Percentiles rank a stretch among this genome's conserved stretches.
Evolutionary conservation across 2,888 invertebrate genomes (phyloP).

Genomic region (Calameuta filiformis): DNA sequence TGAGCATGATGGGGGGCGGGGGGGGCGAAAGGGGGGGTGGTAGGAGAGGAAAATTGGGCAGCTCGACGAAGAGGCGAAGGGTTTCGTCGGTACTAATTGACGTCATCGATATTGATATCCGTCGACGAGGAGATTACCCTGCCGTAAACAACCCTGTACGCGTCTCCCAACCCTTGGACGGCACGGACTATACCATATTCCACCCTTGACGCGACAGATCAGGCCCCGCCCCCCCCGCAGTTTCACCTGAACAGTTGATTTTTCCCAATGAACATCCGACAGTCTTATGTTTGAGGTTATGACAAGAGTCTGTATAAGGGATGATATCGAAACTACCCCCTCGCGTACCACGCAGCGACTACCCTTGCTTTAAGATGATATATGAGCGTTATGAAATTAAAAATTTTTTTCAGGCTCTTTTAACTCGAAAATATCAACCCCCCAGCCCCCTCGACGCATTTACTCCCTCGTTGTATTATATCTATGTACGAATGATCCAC

Average conservation of each 20-base stretch:
- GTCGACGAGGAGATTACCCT: slow-evolving; percentile 65
- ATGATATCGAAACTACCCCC: background rate
- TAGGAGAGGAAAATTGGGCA: slow-evolving; percentile 18
- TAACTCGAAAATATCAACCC: slow-evolving; percentile 47
- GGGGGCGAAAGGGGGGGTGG: background rate
- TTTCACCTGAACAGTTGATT: background rate
- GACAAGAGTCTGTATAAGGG: background rate
- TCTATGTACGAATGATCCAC: background rate
- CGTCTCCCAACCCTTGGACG: slow-evolving; percentile 19
- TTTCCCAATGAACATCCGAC: background rate
- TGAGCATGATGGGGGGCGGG: slow-evolving; percentile 31
- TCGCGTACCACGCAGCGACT: background rate
- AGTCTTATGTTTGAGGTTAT: background rate
- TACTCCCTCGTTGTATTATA: background rate
- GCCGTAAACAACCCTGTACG: slow-evolving; percentile 59
- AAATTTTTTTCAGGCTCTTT: slow-evolving; percentile 50
- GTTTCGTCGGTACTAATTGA: slow-evolving; percentile 63
- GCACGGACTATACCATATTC: background rate
- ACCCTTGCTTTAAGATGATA: background rate
- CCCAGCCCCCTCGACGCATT: background rate
- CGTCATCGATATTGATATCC: slow-evolving; percentile 66
- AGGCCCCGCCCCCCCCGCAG: no score
- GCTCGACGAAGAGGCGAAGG: slow-evolving; percentile 25
- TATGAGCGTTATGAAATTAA: background rate
- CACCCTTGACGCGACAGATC: background rate